Conservation (phyloP, 2,113 vertebrate species). For the Panthera leo region DNA sequence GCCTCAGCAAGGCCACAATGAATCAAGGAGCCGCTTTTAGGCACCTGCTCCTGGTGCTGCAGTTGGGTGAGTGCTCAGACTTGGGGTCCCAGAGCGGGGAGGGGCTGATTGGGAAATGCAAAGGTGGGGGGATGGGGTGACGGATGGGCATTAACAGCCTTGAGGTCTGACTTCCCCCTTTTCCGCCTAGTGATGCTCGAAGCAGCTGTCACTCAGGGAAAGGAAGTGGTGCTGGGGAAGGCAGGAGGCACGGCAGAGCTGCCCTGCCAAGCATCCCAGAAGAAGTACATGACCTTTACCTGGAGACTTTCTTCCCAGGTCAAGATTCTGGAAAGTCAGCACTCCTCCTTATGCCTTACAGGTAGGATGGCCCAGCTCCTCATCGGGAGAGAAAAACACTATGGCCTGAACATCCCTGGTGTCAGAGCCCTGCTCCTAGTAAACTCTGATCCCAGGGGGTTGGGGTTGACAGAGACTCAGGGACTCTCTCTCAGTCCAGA, state of each 20-base stretch:
- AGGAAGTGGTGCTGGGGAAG: neutral
- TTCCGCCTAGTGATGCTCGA: neutral
- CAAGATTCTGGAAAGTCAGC: neutral
- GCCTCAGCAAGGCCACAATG: conserved; percentile 23
- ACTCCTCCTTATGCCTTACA: rapidly evolving
- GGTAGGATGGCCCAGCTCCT: neutral
- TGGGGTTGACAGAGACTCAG: neutral
- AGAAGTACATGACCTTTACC: rapidly evolving
- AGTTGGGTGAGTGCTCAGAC: conserved; percentile 63
- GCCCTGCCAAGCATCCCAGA: neutral
- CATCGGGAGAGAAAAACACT: neutral
- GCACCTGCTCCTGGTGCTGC: conserved; percentile 41
- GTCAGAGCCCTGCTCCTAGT: neutral
- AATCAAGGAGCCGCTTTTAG: neutral
- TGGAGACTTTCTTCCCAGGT: neutral
- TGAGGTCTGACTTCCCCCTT: neutral
- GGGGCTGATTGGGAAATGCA: neutral
- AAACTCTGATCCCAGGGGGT: neutral
- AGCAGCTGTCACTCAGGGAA: neutral
- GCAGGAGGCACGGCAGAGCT: neutral
- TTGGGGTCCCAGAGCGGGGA: neutral
- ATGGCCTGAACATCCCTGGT: neutral
- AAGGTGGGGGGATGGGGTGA: no score
- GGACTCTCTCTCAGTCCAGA: neutral
- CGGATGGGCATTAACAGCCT: neutral